Conservation (phyloP, 2,888 invertebrate genomes). For the Atrina japonica region DNA sequence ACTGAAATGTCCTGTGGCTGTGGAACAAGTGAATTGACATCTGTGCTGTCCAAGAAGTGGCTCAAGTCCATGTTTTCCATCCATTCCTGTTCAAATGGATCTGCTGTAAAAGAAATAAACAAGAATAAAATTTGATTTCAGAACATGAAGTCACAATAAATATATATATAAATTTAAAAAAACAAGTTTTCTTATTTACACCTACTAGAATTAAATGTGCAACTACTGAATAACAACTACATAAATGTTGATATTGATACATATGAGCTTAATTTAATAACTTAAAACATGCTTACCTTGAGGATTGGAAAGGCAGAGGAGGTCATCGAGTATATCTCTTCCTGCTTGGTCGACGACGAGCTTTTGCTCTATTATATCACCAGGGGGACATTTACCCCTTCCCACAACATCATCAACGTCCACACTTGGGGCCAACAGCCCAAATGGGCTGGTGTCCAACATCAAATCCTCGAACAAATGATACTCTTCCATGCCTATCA, state of each 20-base stretch:
- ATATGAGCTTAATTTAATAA: too few relatives aligned
- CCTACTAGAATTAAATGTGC: background rate
- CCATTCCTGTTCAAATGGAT: slow-evolving; percentile 66
- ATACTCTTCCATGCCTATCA: slow-evolving; percentile 51
- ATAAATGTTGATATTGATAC: too few relatives aligned
- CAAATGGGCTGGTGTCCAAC: slow-evolving; percentile 47
- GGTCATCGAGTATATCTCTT: slow-evolving; percentile 18
- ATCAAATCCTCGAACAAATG: slow-evolving; percentile 46
- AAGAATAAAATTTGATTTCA: background rate
- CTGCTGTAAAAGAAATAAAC: slow-evolving; percentile 49
- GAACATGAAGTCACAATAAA: background rate
- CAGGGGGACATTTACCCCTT: slow-evolving; percentile 37
- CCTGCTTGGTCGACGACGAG: slow-evolving; percentile 25
- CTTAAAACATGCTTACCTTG: too few relatives aligned
- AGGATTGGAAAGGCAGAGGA: slow-evolving; percentile 4
- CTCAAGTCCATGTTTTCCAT: slow-evolving; percentile 68
- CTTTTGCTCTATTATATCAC: slow-evolving; percentile 32
- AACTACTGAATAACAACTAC: background rate
- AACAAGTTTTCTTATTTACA: too few relatives aligned
- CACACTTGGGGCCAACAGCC: slow-evolving; percentile 48
- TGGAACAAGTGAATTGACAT: background rate
- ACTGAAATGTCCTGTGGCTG: background rate
- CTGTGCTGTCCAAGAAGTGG: slow-evolving; percentile 50
- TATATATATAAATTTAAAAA: too few relatives aligned
- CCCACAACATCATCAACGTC: slow-evolving; percentile 34